A percentile compares a stretch with the other conserved stretches of the same genome.
Evolutionary conservation across 2,888 invertebrate genomes (phyloP).

Genomic region (Drosophila mayaguana): DNA sequence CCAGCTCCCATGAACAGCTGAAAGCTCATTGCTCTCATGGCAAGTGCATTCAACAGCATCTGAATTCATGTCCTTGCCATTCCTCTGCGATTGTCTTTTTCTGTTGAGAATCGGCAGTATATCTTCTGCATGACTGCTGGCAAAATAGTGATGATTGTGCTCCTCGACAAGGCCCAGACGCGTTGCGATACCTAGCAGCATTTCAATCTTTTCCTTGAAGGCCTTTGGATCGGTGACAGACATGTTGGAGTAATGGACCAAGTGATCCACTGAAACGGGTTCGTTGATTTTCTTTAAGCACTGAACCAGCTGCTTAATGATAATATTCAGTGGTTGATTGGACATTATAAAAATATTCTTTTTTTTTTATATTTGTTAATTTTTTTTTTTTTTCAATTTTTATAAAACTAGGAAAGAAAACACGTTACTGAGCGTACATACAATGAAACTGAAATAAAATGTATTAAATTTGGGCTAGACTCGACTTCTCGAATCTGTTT

Average conservation of each 20-base stretch:
- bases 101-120: background rate
- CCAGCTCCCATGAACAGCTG: no score
- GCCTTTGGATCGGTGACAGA: background rate
- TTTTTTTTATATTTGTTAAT: background rate
- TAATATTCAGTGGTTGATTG: background rate
- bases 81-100: rapidly evolving
- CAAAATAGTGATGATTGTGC: conserved; percentile 17
- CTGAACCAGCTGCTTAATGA: conserved; percentile 17
- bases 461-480: background rate
- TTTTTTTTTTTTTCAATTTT: background rate
- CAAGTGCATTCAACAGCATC: background rate
- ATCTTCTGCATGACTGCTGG: conserved; percentile 21
- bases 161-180: conserved; percentile 8
- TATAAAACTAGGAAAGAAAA: background rate
- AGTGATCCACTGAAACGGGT: conserved; percentile 20
- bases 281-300: conserved; percentile 14
- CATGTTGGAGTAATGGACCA: background rate
- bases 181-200: conserved; percentile 6
- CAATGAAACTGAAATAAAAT: background rate
- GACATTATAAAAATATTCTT: conserved; percentile 4
- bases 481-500: background rate
- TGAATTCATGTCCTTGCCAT: rapidly evolving
- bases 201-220: background rate
- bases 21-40: no score
- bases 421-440: background rate